Evolutionary conservation across 2,113 vertebrate species (phyloP), one percentile per base, ranked within the genome.

Genomic region (Mobula birostris): DNA sequence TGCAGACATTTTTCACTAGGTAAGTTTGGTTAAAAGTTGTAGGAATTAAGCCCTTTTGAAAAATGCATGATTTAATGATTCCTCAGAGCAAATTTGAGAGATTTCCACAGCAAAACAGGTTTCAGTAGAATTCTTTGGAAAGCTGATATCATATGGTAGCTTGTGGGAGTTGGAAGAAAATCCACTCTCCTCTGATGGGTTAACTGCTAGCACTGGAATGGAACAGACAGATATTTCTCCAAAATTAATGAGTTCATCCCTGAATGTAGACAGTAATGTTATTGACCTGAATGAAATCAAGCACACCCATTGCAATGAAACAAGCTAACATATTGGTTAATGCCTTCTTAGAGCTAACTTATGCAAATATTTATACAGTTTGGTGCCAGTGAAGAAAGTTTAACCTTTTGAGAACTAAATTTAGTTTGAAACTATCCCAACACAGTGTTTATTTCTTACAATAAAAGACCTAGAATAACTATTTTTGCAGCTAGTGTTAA

Each of bases 111-210:
- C 66, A 32, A 74, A 90, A 29, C 15, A 66, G 61, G 61, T 90
- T n/a, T 32, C 32, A 32, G n/a, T 87, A 90, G 61, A 90, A n/a
- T 90, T 90, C 85, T 90, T 90, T 90, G 85, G 85, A 90, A 90
- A 90, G n/a, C 85, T 66, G 32, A 66, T 61, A 66, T 32, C 29
- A 63, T 63, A 15, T 63, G 14, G 7, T 32, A 2, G 14, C 61
- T 27, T 29, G 82, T 61, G 56, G 24, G 8, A 87, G 58, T 87
- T 32, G 61, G 61, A 66, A 66, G 85, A 27, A 90, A 17, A 90
- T 68, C 14, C 9, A 88, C 12, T 24, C 12, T 29, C 19, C 85
- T 90, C 1, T 88, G 27, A 66, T n/a, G 63, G 14, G 15, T 19
- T 85, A 61, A 29, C 82, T 85, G 79, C 15, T 58, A 85, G 24